Conservation (phyloP, 1,140 invertebrate genomes). For the Drosophila malerkotliana region DNA sequence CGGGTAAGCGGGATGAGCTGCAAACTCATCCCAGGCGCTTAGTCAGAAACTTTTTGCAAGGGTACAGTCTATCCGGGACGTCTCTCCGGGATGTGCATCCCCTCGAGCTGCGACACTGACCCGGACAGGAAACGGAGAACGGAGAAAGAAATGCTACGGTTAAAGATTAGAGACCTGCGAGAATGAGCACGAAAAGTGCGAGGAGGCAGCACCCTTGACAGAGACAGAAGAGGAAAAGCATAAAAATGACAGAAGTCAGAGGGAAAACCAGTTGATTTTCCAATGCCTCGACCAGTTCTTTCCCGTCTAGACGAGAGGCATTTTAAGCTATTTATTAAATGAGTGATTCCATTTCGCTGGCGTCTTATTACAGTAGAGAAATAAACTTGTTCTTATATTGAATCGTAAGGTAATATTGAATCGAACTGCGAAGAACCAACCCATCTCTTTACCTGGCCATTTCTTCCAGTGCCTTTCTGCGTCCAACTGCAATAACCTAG, state of each 20-base stretch:
- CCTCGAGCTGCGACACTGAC: slow-evolving; percentile 35
- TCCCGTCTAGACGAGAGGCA: slow-evolving; percentile 7
- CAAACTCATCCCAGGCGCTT: slow-evolving; percentile 5
- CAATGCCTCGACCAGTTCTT: neutral
- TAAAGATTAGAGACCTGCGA: slow-evolving; percentile 55
- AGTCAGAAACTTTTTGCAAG: slow-evolving; percentile 5
- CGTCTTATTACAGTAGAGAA: neutral
- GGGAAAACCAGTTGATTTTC: slow-evolving; percentile 31
- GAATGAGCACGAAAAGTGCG: slow-evolving; percentile 22
- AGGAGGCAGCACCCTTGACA: slow-evolving; percentile 10
- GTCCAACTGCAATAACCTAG: neutral
- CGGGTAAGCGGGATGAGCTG: slow-evolving; percentile 46
- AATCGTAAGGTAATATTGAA: no score
- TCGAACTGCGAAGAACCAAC: no score
- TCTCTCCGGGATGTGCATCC: slow-evolving; percentile 12
- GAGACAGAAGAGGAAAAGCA: slow-evolving; percentile 23
- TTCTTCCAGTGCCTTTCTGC: neutral
- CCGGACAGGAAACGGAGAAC: slow-evolving; percentile 28
- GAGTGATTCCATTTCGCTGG: neutral
- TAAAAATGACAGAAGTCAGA: slow-evolving; percentile 39
- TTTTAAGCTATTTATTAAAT: slow-evolving; percentile 58
- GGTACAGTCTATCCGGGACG: neutral
- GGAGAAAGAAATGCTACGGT: slow-evolving; percentile 7
- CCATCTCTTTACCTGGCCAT: no score
- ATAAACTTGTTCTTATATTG: neutral